These are phyloP conservation scores for Carcina quercana DNA, from an alignment of 2,888 invertebrate species.

Conservation along the genomic window DNA sequence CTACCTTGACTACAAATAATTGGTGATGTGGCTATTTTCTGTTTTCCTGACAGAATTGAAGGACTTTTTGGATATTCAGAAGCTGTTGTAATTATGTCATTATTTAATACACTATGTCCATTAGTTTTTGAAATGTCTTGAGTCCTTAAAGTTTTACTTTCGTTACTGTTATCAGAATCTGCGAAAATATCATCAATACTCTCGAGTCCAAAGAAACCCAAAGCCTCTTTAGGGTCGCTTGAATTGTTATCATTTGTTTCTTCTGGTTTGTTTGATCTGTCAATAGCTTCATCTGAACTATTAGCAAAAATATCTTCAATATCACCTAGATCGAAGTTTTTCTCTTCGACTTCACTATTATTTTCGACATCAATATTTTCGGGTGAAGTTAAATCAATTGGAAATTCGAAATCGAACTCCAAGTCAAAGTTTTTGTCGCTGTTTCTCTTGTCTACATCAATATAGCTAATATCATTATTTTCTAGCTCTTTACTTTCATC, in stretches of 20 bases:
- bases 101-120: conserved; percentile 5
- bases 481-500: conserved; percentile 11
- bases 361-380: conserved; percentile 16
- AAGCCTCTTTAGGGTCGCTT: conserved; percentile 21
- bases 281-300: conserved; percentile 32
- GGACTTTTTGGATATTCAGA: conserved; percentile 31
- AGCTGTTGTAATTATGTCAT: background rate
- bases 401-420: conserved; percentile 23
- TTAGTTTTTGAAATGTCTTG: conserved; percentile 12
- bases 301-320: conserved; percentile 53
- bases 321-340: conserved; percentile 58
- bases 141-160: conserved; percentile 12
- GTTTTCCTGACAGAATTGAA: conserved; percentile 50
- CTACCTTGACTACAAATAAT: conserved; percentile 46
- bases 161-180: conserved; percentile 32
- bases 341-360: conserved; percentile 2
- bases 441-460: conserved; percentile 9
- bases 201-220: conserved; percentile 43
- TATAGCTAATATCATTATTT: conserved; percentile 6
- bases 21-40: conserved; percentile 38
- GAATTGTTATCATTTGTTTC: conserved; percentile 16
- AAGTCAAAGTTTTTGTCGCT: conserved; percentile 23
- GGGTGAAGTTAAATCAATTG: conserved; percentile 15
- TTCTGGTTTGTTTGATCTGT: conserved; percentile 16
- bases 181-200: conserved; percentile 57